Percentiles rank a stretch among this genome's conserved stretches.
Evolutionary conservation across 2,797 vertebrate genomes (phyloP).

Genomic region (Intellagama lesueurii): DNA sequence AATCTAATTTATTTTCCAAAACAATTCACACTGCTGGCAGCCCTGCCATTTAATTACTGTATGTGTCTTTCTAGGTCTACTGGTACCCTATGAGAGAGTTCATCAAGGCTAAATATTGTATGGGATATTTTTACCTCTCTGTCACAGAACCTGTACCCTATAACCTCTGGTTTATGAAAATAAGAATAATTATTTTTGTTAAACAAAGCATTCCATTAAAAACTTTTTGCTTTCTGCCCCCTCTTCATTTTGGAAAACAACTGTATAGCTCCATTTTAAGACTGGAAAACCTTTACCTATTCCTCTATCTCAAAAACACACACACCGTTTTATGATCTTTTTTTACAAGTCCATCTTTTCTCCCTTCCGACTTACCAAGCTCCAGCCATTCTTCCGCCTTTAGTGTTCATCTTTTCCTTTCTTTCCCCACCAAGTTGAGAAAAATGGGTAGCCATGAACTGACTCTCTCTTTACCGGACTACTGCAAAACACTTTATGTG

Average conservation of each 20-base stretch:
- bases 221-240: background rate
- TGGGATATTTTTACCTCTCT: background rate
- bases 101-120: background rate
- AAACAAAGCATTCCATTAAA: background rate
- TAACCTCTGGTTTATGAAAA: background rate
- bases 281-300: background rate
- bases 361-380: background rate
- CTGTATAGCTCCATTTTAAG: background rate
- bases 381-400: background rate
- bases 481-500: background rate
- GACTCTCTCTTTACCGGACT: background rate
- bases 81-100: background rate
- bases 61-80: background rate
- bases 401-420: background rate
- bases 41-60: background rate
- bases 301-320: background rate
- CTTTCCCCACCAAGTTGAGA: background rate
- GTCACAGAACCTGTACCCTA: background rate
- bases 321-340: background rate
- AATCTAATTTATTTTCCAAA: constrained; percentile 11
- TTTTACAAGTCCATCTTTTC: background rate
- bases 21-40: background rate
- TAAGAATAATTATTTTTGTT: background rate
- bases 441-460: background rate
- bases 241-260: background rate